phyloP scores from a whole-genome alignment of 2,888 invertebrate genomes.

The Thymelicus acteon region DNA sequence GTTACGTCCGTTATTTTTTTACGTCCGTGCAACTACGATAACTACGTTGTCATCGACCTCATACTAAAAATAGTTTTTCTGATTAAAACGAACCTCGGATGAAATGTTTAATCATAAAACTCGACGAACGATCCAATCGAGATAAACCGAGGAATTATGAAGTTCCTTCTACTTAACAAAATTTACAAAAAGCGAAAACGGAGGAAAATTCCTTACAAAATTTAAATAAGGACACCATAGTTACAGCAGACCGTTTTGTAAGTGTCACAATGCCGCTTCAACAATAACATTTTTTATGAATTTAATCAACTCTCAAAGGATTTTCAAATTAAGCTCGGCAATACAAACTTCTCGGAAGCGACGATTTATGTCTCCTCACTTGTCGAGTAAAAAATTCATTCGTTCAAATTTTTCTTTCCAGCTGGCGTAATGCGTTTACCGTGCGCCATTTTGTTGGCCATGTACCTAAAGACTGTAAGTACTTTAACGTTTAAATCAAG shows the following conservation, averaged over 20 bases:
- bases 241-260: constrained; percentile 13
- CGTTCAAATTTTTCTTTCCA: too few species aligned
- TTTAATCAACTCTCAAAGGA: constrained; percentile 37
- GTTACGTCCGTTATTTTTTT: too few species aligned
- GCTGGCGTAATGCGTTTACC: too few species aligned
- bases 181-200: constrained; percentile 5
- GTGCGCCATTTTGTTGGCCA: background rate
- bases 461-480: too few species aligned
- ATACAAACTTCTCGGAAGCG: constrained; percentile 27
- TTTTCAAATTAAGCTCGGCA: constrained; percentile 29
- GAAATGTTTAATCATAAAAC: background rate
- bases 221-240: constrained; percentile 32
- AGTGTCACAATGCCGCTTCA: constrained; percentile 21
- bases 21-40: too few species aligned
- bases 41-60: background rate
- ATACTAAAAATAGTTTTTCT: background rate
- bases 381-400: background rate
- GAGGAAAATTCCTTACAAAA: constrained; percentile 22
- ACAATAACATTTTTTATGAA: constrained; percentile 31
- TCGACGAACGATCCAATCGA: background rate
- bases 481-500: too few species aligned
- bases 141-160: background rate
- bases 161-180: background rate
- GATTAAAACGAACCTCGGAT: background rate
- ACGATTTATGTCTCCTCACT: background rate